Base-by-base conservation (phyloP, 2,888 invertebrate genomes). In the Ophion ventricosus region DNA sequence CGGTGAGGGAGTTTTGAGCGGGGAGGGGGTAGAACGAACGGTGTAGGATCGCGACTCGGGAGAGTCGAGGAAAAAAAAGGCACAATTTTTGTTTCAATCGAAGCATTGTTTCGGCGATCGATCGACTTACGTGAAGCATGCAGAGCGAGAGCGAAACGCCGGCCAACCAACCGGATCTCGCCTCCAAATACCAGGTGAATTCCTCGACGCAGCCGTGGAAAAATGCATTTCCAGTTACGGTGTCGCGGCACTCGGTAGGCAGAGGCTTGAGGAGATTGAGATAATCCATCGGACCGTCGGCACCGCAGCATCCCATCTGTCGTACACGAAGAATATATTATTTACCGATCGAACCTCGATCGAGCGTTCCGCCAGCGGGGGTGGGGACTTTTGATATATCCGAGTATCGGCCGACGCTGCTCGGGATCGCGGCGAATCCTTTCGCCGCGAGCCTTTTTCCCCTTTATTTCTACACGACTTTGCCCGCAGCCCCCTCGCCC, bases 231-330 rank as follows among this genome's bases (percentile, higher is more conserved):
- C 98, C 98, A 1, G 97, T 98, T 17, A 98, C 97, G 0, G 97
- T 96, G 93, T 98, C 97, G 11, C 98, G 95, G 91, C 98, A 98
- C 85, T 97, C 97, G 0, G 96, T 94, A 0, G 98, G 98, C 77
- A 98, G 92, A 0, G 98, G 97, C 90, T 97, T 97, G 89, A 95
- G 95, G 87, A 97, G 91, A 84, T 94, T 94, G 87, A 97, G 94
- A 94, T 96, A 98, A 93, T 98, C 98, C 94, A 96, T 96, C 0
- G 98, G 96, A 0, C 98, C 97, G 84, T 96, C 96, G 0, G 98
- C 98, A 17, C 98, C 98, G 90, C 98, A 98, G 93, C 98, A 98
- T 63, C 97, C 98, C 89, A 98, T 96, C 97, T 97, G 87, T 25
- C 87, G 88, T 14, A 17, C 77, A 83, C 26, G 43, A 43, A 43